phyloP scores from a whole-genome alignment of 2,113 vertebrate genomes.

The Eubucco bourcierii region DNA sequence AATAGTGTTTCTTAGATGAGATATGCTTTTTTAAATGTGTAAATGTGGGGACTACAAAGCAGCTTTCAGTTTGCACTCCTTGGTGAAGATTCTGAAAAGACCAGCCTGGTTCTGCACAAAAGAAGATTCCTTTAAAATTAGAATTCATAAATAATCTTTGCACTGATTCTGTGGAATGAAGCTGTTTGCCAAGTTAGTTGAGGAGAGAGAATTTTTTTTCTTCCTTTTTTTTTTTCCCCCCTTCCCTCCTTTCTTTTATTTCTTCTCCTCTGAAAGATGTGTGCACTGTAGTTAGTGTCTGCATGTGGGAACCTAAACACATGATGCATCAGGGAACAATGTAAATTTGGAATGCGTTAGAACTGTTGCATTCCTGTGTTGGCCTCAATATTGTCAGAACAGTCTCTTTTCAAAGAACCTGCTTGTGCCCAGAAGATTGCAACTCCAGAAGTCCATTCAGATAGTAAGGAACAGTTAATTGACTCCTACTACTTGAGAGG shows the following conservation, averaged over 20 bases:
- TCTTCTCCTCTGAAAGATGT: neutral
- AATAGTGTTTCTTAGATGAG: neutral
- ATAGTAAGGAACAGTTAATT: neutral
- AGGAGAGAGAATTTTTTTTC: neutral
- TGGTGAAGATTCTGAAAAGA: slow-evolving; percentile 15
- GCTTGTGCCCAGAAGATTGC: neutral
- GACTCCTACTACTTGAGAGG: neutral
- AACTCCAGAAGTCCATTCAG: neutral
- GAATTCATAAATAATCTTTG: slow-evolving; percentile 5
- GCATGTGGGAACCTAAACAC: neutral
- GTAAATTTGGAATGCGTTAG: neutral
- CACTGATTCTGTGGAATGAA: neutral
- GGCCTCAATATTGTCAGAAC: neutral
- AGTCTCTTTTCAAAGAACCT: neutral
- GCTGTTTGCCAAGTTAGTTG: neutral
- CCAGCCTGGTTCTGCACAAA: neutral
- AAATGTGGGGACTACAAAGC: neutral
- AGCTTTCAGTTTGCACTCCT: slow-evolving; percentile 10
- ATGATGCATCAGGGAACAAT: neutral
- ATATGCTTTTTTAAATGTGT: neutral
- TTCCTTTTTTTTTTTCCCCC: no score
- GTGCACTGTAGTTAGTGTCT: neutral
- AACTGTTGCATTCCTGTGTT: neutral
- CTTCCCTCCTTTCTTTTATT: no score
- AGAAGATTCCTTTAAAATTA: neutral